Evolutionary conservation across 2,888 invertebrate species (phyloP).

Genomic region (Coelopa pilipes): DNA sequence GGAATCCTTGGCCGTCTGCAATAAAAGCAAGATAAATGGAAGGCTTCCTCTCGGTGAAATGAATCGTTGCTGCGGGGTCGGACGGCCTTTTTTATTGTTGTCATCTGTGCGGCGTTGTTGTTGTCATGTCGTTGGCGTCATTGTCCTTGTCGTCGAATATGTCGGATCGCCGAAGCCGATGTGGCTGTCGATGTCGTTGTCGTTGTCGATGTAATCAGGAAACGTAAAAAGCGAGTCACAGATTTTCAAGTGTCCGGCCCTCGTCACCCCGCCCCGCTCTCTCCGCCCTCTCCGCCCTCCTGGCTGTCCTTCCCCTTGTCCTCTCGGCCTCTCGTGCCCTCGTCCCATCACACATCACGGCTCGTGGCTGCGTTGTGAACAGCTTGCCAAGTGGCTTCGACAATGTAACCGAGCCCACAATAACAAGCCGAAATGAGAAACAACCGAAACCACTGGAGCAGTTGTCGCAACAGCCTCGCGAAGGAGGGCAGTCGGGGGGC

Average conservation of each 20-base stretch:
- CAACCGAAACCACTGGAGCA: not conserved
- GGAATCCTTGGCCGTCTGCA: not conserved
- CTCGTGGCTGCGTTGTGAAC: slow-evolving; percentile 52
- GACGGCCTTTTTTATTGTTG: too few relatives aligned
- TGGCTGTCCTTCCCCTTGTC: too few relatives aligned
- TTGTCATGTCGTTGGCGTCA: too few relatives aligned
- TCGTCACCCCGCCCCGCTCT: slow-evolving; percentile 17
- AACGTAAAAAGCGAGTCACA: slow-evolving; percentile 48
- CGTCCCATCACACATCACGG: not conserved
- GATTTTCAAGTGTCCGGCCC: slow-evolving; percentile 53
- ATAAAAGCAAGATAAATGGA: slow-evolving; percentile 19
- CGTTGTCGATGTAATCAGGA: not conserved
- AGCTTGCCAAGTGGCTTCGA: slow-evolving; percentile 60
- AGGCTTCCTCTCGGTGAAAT: slow-evolving; percentile 11
- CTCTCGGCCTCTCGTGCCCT: slow-evolving; percentile 17
- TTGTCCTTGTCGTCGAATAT: too few relatives aligned
- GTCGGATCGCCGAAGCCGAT: slow-evolving; percentile 2
- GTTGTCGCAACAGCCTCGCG: not conserved
- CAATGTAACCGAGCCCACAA: slow-evolving; percentile 36
- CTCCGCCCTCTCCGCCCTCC: too few relatives aligned
- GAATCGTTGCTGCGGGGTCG: not conserved
- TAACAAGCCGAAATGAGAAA: too few relatives aligned
- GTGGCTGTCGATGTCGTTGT: slow-evolving; percentile 12
- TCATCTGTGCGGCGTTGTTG: too few relatives aligned
- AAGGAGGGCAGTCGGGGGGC: too few relatives aligned